phyloP scores from a whole-genome alignment of 1,140 invertebrate species.

The Lepidurus packardi region DNA sequence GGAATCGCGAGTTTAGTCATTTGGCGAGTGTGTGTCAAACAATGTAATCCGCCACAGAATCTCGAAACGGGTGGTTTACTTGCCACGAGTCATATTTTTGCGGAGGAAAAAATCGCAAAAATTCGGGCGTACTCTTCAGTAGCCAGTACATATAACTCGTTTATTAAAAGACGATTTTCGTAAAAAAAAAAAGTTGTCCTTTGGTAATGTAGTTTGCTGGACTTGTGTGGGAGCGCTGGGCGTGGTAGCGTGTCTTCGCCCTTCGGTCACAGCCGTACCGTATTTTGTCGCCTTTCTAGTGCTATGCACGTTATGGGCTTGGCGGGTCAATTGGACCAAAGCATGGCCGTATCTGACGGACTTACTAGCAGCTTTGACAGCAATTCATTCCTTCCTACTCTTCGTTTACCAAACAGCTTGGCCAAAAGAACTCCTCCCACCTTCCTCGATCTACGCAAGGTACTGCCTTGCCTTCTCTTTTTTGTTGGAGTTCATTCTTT shows the following conservation, averaged over 20 bases:
- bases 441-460: constrained; percentile 49
- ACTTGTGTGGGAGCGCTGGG: constrained; percentile 56
- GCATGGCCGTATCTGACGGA: constrained; percentile 67
- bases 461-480: constrained; percentile 41
- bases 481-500: too few relatives aligned
- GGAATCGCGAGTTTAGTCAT: constrained; percentile 49
- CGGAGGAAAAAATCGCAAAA: background rate
- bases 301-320: constrained; percentile 81
- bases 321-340: constrained; percentile 58
- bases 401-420: constrained; percentile 82
- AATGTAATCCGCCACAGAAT: constrained; percentile 41
- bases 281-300: constrained; percentile 82
- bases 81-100: background rate
- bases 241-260: constrained; percentile 66
- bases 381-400: constrained; percentile 66
- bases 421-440: constrained; percentile 63
- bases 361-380: constrained; percentile 65
- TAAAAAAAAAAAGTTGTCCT: background rate
- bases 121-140: constrained; percentile 32
- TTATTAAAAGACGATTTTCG: background rate
- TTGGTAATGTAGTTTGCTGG: background rate
- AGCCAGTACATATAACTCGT: background rate
- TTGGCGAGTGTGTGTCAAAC: constrained; percentile 47
- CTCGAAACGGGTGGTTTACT: background rate
- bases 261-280: constrained; percentile 68